Evolutionary conservation across 2,797 vertebrate species (phyloP).

Genomic region (Gymnodraco acuticeps): DNA sequence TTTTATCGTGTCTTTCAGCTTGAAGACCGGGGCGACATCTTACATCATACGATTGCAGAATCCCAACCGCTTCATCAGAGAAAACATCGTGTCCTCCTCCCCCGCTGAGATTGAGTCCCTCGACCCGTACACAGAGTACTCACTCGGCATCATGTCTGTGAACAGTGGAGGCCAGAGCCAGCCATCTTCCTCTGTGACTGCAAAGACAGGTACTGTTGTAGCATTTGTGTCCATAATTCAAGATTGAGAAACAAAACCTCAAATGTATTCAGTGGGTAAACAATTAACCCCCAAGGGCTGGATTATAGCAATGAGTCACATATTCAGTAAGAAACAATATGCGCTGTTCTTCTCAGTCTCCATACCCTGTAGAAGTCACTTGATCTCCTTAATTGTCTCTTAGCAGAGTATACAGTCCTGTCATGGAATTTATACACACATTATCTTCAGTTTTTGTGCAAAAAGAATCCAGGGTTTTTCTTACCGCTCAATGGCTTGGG

Average conservation of each 20-base stretch:
- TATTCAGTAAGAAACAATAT: slow-evolving; percentile 39
- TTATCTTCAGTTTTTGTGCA: slow-evolving; percentile 7
- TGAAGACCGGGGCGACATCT: slow-evolving; percentile 78
- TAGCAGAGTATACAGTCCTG: background rate
- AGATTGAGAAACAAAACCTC: slow-evolving; percentile 2
- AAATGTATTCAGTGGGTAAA: background rate
- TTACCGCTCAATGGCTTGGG: slow-evolving; percentile 34
- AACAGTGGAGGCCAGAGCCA: slow-evolving; percentile 88
- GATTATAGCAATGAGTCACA: slow-evolving; percentile 45
- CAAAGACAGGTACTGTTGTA: slow-evolving; percentile 90
- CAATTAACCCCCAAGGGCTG: background rate
- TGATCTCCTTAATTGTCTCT: slow-evolving; percentile 60
- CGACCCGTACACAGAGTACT: slow-evolving; percentile 88
- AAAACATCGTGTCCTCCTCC: slow-evolving; percentile 84
- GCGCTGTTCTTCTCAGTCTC: slow-evolving; percentile 39
- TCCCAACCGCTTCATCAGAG: slow-evolving; percentile 78
- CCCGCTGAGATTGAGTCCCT: slow-evolving; percentile 87
- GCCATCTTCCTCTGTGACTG: slow-evolving; percentile 85
- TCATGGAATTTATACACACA: background rate
- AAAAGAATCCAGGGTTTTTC: slow-evolving; percentile 24
- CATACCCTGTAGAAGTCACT: slow-evolving; percentile 48
- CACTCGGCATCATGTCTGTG: slow-evolving; percentile 87
- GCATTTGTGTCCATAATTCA: background rate
- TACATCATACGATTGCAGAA: slow-evolving; percentile 87
- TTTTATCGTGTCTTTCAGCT: background rate